Evolutionary conservation across 2,888 invertebrate genomes (phyloP).

Genomic region (Hetaerina titia): DNA sequence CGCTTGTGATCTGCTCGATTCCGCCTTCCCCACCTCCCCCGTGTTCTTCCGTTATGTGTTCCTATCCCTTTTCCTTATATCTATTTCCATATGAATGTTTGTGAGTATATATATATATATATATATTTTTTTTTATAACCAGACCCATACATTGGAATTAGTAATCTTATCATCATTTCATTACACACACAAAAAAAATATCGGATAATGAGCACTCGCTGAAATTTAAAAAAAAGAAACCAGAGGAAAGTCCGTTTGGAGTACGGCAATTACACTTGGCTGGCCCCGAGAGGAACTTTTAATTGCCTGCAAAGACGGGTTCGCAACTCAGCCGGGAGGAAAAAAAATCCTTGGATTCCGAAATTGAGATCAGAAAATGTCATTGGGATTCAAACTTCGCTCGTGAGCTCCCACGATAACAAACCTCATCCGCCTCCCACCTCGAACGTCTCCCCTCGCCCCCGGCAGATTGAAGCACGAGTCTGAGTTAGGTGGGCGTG

Average conservation of each 20-base stretch:
- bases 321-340: background rate
- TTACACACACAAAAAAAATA: background rate
- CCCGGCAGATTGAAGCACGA: constrained; percentile 2
- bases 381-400: constrained; percentile 12
- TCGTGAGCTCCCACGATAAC: too few species aligned
- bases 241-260: background rate
- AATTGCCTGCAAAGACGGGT: constrained; percentile 5
- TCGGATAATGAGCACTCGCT: background rate
- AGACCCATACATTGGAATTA: too few species aligned
- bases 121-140: too few species aligned
- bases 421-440: constrained; percentile 10
- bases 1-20: too few species aligned
- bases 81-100: too few species aligned
- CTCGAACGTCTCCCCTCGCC: background rate
- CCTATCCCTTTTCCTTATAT: too few species aligned
- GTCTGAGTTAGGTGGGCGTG: background rate
- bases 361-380: background rate
- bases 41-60: too few species aligned
- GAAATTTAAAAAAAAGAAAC: background rate
- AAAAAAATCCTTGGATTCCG: too few species aligned
- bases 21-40: too few species aligned
- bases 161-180: too few species aligned
- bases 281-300: background rate
- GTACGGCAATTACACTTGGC: too few species aligned
- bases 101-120: too few species aligned